Base-by-base conservation (phyloP, 2,888 invertebrate species). In the Drosophila robusta region DNA sequence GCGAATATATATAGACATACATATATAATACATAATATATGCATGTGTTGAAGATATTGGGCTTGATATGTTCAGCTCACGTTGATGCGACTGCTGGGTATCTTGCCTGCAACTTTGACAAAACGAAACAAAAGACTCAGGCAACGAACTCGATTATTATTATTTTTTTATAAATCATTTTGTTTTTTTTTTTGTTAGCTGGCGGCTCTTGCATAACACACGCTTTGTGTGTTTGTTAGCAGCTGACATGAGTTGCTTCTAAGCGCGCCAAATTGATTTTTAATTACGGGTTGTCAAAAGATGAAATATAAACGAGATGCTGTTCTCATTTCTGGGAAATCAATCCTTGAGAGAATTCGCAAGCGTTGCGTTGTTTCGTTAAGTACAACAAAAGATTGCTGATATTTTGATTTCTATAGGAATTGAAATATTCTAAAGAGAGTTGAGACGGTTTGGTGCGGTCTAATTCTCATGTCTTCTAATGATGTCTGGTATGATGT, bases 121-220 rank as follows among this genome's bases (percentile, higher is more conserved):
- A 81, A 78, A 76, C 81, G 78, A 85, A 85, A 79, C 84, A 80
- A 85, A 85, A 85, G 85, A 86, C 87, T 84, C 47, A 75, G 69
- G 75, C 83, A 80, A 75, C 83, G 66, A 86, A 85, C 87, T 75
- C 70, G 66, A 61, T 70, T 64, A 70, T 75, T 70, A 72, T 61
- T 73, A 69, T 74, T 68, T 18, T 18, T 18, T 18, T 18, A 18
- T 18, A 18, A 1, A 1, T 18, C 1, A 58, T 55, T 62, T 9
- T 56, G 22, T 29, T 22, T 47, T 38, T 24, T 54, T 63, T 61
- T 8, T 29, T 29, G 29, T 34, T 29, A 54, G 9, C 61, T 63
- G 36, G 66, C 46, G 49, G 61, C 70, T 61, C 71, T 83, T 83
- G 86, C 83, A 83, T 83, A 86, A 83, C 62, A 51, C 60, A 78